These are phyloP conservation scores for Bombus pascuorum DNA, from an alignment of 1,140 invertebrate genomes.

Conservation along the genomic window DNA sequence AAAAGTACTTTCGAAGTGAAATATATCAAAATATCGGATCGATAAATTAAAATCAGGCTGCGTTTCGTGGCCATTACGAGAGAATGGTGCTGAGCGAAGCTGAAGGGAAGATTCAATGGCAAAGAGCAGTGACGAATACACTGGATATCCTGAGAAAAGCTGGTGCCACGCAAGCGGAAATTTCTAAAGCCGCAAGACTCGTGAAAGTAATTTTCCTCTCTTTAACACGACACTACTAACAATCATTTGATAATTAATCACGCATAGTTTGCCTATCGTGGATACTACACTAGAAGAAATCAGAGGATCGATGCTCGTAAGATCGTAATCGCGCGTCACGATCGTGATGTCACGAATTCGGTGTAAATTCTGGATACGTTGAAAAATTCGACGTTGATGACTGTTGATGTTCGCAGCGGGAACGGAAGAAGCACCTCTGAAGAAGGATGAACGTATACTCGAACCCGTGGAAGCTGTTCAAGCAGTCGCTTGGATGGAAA, in stretches of 20 bases:
- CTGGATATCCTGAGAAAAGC: constrained; percentile 78
- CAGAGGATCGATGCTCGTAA: constrained; percentile 61
- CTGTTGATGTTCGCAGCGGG: constrained; percentile 23
- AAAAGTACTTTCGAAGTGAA: background rate
- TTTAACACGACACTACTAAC: background rate
- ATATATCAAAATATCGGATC: background rate
- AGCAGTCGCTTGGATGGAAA: constrained; percentile 70
- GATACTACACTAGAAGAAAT: constrained; percentile 79
- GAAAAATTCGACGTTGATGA: background rate
- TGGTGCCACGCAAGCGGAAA: constrained; percentile 78
- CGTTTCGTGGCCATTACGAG: constrained; percentile 69
- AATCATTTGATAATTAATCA: background rate
- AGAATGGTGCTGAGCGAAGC: constrained; percentile 68
- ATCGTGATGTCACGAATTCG: background rate
- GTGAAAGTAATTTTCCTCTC: constrained; percentile 73
- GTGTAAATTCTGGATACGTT: background rate
- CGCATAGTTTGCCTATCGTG: constrained; percentile 78
- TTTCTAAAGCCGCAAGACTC: constrained; percentile 75
- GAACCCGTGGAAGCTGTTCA: constrained; percentile 62
- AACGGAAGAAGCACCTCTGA: constrained; percentile 33
- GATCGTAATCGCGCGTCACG: background rate
- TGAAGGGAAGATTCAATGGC: constrained; percentile 79
- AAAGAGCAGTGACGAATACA: constrained; percentile 79
- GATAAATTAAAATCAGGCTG: constrained; percentile 32
- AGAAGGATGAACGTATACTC: constrained; percentile 41